Evolutionary conservation across 92 coral and sea anemone species (phyloP), one percentile per base, ranked within the genome.

Genomic region (Parazoanthus swiftii): DNA sequence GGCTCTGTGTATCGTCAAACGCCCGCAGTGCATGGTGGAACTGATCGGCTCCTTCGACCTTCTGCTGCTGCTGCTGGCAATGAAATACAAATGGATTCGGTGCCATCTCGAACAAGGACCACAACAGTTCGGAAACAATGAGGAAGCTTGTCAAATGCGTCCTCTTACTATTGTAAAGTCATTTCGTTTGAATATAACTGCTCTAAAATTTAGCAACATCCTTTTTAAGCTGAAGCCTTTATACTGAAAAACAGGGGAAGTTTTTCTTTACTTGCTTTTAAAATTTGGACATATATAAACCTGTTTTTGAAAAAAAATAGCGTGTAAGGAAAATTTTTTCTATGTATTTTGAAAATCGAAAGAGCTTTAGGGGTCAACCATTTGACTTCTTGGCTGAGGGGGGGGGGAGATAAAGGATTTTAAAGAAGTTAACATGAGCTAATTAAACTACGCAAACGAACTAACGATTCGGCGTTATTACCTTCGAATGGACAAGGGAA

Each of bases 1-100:
- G 6, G 33, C 50, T 76, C 25, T 20, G 11, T 37, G 21, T 58
- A 80, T 35, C 85, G 73, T 15, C 39, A 39, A 39, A 76, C 54
- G 0, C 0, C 3, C 48, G 50, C 25, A 18, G 70, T 63, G 70
- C n/a, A 23, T 23, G 26, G 70, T 18, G 70, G 70, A 23, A 23
- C 14, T 0, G 26, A 26, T 13, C 70, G 21, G 3, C 18, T 48
- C 51, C 66, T 63, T 63, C 70, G 8, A 20, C 70, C 70, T 21
- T 37, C 72, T 9, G 85, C n/a, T 14, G 18, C 71, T 42, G 20
- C 71, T 42, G 20, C 21, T 33, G 44, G 56, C 56, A 63, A 46
- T 82, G 86, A 65, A 33, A 82, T 42, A 8, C 73, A 26, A 38
- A 42, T 67, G 50, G 76, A 65, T 18, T 82, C 75, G 29, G 26